Percentiles rank a stretch among this genome's conserved stretches.
Conservation (phyloP, 1,140 invertebrate genomes). For the Idris sp. region DNA sequence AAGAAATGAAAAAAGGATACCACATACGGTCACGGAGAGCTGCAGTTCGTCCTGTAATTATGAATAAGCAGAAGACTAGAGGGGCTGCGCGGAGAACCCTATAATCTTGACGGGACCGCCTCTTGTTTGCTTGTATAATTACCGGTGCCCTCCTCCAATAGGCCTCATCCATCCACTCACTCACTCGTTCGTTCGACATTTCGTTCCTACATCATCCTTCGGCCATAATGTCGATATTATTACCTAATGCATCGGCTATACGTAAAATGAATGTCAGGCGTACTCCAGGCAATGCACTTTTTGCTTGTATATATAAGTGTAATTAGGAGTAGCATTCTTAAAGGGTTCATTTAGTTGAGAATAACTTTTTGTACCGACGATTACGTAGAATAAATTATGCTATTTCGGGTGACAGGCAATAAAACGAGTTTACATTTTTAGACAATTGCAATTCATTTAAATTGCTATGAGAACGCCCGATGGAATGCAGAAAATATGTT, state of each 20-base stretch:
- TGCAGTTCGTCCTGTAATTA: slow-evolving; percentile 75
- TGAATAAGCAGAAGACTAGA: slow-evolving; percentile 67
- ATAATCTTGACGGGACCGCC: slow-evolving; percentile 74
- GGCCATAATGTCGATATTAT: slow-evolving; percentile 73
- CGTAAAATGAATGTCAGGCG: slow-evolving; percentile 36
- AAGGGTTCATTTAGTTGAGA: slow-evolving; percentile 3
- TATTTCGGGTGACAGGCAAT: slow-evolving; percentile 1
- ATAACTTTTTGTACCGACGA: slow-evolving; percentile 17
- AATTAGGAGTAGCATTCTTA: slow-evolving; percentile 10
- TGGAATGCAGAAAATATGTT: slow-evolving; percentile 11
- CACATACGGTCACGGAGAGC: slow-evolving; percentile 59
- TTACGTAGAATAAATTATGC: slow-evolving; percentile 35
- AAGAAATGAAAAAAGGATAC: slow-evolving; percentile 56
- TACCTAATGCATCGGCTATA: slow-evolving; percentile 70
- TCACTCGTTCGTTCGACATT: slow-evolving; percentile 64
- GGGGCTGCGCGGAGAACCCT: slow-evolving; percentile 67
- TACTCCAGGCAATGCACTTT: slow-evolving; percentile 9
- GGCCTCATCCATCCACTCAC: slow-evolving; percentile 68
- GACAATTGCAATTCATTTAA: slow-evolving; percentile 12
- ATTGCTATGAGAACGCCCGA: slow-evolving; percentile 8
- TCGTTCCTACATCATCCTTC: slow-evolving; percentile 64
- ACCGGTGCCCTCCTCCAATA: slow-evolving; percentile 72
- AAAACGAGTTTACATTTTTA: slow-evolving; percentile 12
- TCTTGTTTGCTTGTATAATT: slow-evolving; percentile 77
- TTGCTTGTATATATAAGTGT: slow-evolving; percentile 25